Conservation (phyloP, 2,888 invertebrate species). For the Cactoblastis cactorum region DNA sequence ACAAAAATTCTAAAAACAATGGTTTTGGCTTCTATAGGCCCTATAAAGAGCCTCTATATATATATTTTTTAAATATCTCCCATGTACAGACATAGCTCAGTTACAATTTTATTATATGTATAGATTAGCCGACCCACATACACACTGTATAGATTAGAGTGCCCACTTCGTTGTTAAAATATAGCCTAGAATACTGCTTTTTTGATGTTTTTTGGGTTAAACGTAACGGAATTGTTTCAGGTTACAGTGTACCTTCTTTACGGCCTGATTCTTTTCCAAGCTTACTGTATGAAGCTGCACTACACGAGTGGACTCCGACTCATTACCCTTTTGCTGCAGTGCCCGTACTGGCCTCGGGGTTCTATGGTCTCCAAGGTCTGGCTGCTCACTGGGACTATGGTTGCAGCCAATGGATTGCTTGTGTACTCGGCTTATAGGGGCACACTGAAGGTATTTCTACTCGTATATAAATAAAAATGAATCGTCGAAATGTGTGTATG, state of each 20-base stretch:
- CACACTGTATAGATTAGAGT: too few relatives aligned
- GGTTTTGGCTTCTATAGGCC: too few relatives aligned
- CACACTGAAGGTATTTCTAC: constrained; percentile 50
- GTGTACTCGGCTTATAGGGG: constrained; percentile 61
- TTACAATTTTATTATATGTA: too few relatives aligned
- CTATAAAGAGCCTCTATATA: too few relatives aligned
- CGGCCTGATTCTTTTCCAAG: constrained; percentile 60
- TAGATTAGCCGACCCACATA: too few relatives aligned
- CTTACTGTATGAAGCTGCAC: constrained; percentile 70
- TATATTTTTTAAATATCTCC: too few relatives aligned
- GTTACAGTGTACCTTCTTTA: constrained; percentile 59
- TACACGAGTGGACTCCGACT: constrained; percentile 65
- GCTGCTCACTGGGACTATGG: constrained; percentile 49
- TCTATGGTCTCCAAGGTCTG: constrained; percentile 44
- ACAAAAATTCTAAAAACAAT: too few relatives aligned
- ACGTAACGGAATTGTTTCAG: constrained; percentile 27
- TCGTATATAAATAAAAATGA: neutral
- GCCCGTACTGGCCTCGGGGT: constrained; percentile 56
- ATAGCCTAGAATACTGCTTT: too few relatives aligned
- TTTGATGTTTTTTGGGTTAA: too few relatives aligned
- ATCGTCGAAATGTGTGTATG: too few relatives aligned
- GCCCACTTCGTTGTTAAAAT: too few relatives aligned
- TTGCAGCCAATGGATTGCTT: constrained; percentile 57
- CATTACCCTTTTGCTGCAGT: constrained; percentile 50
- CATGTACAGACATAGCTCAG: too few relatives aligned